Conservation (phyloP, 2,888 invertebrate species). For the Drosophila mimetica region DNA sequence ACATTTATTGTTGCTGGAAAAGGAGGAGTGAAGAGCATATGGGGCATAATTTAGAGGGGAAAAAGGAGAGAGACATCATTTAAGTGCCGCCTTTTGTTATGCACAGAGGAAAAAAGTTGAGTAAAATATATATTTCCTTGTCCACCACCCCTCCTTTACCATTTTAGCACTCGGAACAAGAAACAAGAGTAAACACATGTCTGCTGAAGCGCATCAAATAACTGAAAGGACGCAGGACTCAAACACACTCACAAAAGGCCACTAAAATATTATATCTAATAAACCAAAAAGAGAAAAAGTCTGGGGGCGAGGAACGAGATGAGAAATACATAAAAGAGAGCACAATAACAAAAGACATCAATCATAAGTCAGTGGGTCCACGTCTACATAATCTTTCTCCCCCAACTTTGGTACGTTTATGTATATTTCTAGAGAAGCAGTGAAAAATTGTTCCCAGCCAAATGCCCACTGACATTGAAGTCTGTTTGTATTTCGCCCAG, state of each 20-base stretch:
- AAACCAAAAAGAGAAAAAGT: constrained; percentile 54
- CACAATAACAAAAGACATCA: constrained; percentile 76
- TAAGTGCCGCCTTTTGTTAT: constrained; percentile 69
- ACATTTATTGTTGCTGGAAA: constrained; percentile 57
- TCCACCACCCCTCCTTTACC: not conserved
- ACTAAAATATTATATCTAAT: constrained; percentile 79
- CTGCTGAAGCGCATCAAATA: constrained; percentile 58
- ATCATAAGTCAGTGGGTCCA: constrained; percentile 74
- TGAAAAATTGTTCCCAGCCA: constrained; percentile 41
- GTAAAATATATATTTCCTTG: constrained; percentile 37
- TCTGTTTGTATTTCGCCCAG: constrained; percentile 25
- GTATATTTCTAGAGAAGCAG: constrained; percentile 54
- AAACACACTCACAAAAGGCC: constrained; percentile 60
- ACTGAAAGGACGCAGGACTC: constrained; percentile 40
- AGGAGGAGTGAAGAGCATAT: constrained; percentile 47
- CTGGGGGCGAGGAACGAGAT: constrained; percentile 21
- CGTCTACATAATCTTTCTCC: constrained; percentile 56
- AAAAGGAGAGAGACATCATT: constrained; percentile 52
- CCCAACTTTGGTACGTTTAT: constrained; percentile 26
- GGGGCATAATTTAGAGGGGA: constrained; percentile 61
- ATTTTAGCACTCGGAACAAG: constrained; percentile 22
- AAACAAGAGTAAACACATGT: constrained; percentile 71
- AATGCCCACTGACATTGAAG: constrained; percentile 28
- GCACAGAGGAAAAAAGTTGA: constrained; percentile 53
- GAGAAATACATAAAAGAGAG: constrained; percentile 29